Evolutionary conservation across 1,140 invertebrate species (phyloP).

Genomic region (Musca domestica): DNA sequence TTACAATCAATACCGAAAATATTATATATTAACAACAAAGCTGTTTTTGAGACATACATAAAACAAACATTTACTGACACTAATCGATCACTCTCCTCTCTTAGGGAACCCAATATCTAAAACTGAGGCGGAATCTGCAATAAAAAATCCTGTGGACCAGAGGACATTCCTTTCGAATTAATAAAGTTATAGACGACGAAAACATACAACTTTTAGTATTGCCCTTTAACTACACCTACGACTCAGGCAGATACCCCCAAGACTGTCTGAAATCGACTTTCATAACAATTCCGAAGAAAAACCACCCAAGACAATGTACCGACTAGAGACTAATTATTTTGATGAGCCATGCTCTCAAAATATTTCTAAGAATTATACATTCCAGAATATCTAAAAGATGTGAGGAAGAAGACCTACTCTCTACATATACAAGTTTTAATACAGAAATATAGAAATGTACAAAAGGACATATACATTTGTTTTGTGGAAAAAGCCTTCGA

Average conservation of each 20-base stretch:
- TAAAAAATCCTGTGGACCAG: background rate
- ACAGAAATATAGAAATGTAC: background rate
- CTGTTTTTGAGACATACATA: background rate
- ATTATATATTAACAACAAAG: background rate
- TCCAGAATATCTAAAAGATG: background rate
- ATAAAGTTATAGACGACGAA: slow-evolving; percentile 2
- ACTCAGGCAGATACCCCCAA: no score
- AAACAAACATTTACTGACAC: background rate
- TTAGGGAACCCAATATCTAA: background rate
- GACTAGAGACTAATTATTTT: slow-evolving; percentile 2
- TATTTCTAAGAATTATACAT: slow-evolving; percentile 14
- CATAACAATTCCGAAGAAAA: background rate
- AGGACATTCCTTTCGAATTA: background rate
- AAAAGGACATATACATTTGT: background rate
- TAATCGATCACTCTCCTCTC: background rate
- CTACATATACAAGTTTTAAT: slow-evolving; percentile 3
- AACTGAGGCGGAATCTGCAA: background rate
- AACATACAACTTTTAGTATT: background rate
- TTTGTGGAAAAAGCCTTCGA: no score
- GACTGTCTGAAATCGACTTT: background rate
- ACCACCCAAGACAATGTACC: background rate
- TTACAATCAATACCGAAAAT: background rate
- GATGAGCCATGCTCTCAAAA: slow-evolving; percentile 3
- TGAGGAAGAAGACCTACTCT: background rate
- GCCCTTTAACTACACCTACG: background rate